A percentile compares a stretch with the other conserved stretches of the same genome.
These are phyloP conservation scores for Pachyseris speciosa DNA, from an alignment of 64 coral and sea anemone genomes.

Conservation along the genomic window DNA sequence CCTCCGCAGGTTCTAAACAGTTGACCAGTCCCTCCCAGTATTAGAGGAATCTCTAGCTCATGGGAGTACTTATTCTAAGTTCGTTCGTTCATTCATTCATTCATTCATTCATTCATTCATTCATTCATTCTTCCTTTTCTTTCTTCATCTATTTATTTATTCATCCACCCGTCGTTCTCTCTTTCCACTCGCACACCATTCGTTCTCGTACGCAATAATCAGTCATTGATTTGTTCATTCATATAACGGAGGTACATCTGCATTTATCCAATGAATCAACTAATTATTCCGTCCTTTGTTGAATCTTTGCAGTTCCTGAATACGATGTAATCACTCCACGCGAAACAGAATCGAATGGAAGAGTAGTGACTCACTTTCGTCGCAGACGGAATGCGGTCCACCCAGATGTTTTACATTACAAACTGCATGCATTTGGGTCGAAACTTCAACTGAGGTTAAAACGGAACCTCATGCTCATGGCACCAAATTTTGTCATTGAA, in stretches of 20 bases:
- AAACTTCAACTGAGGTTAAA: constrained; percentile 38
- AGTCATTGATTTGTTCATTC: neutral
- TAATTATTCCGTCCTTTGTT: neutral
- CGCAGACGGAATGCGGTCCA: neutral
- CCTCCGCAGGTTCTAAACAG: too few relatives aligned
- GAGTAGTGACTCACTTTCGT: neutral
- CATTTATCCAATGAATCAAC: too few relatives aligned
- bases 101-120: too few relatives aligned
- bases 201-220: neutral
- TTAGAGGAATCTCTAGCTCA: too few relatives aligned
- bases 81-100: too few relatives aligned
- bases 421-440: constrained; percentile 25
- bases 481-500: neutral
- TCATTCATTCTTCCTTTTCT: too few relatives aligned
- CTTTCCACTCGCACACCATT: too few relatives aligned
- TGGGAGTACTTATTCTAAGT: too few relatives aligned
- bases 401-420: constrained; percentile 5
- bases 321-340: constrained; percentile 47
- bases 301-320: constrained; percentile 39
- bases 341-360: constrained; percentile 4
- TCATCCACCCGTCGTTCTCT: too few relatives aligned
- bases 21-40: too few relatives aligned
- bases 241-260: too few relatives aligned
- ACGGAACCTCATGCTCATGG: neutral
- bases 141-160: too few relatives aligned